Evolutionary conservation across 2,888 invertebrate species (phyloP).

Genomic region (Listrodromus nycthemerus): DNA sequence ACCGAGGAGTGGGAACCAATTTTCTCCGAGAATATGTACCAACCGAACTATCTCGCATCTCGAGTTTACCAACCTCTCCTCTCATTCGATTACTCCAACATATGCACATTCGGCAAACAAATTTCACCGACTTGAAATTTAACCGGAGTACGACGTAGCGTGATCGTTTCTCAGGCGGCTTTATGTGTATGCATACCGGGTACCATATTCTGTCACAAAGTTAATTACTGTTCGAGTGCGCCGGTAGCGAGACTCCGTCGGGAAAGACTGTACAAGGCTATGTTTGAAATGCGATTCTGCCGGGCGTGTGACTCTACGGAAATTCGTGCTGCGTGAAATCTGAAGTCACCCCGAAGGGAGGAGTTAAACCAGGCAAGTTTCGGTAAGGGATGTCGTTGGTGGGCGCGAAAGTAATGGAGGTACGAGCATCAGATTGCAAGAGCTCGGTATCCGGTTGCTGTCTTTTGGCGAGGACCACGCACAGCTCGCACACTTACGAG

Average conservation of each 20-base stretch:
- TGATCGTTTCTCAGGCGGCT: slow-evolving; percentile 14
- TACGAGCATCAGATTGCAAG: neutral
- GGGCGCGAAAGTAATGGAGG: neutral
- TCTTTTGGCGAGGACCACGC: neutral
- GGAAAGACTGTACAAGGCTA: neutral
- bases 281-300: slow-evolving; percentile 48
- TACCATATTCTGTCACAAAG: slow-evolving; percentile 51
- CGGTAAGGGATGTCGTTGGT: neutral
- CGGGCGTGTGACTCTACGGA: slow-evolving; percentile 22
- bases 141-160: slow-evolving; percentile 22
- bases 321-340: slow-evolving; percentile 29
- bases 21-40: slow-evolving; percentile 16
- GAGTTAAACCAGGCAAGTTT: slow-evolving; percentile 32
- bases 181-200: neutral
- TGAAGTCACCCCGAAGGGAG: slow-evolving; percentile 4
- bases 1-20: slow-evolving; percentile 8
- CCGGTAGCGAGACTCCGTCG: neutral
- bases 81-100: slow-evolving; percentile 33
- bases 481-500: neutral
- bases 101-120: slow-evolving; percentile 13
- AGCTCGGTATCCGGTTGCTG: neutral
- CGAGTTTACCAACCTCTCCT: neutral
- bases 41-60: slow-evolving; percentile 12
- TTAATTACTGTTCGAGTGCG: slow-evolving; percentile 53
- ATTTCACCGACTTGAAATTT: slow-evolving; percentile 11